Conservation (phyloP, 30 jellyfish, hydroid and myxozoan genomes). For the Hydra vulgaris region DNA sequence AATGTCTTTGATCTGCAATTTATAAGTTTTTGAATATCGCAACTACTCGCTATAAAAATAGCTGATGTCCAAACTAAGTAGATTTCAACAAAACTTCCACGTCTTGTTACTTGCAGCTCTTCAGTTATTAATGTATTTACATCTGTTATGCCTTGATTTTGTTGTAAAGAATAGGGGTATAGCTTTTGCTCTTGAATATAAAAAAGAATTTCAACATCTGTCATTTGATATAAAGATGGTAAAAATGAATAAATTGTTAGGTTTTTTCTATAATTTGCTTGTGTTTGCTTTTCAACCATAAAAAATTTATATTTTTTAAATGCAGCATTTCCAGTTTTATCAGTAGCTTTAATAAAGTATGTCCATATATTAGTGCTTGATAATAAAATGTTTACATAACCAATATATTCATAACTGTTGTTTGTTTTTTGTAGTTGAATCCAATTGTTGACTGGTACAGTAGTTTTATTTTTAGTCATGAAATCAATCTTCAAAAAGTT, state of each 20-base stretch:
- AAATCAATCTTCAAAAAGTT: constrained; percentile 14
- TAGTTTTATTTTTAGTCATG: constrained; percentile 23
- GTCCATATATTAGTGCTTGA: no score
- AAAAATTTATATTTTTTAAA: no score
- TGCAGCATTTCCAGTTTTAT: no score
- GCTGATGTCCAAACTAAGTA: constrained; percentile 39
- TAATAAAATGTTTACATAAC: background rate
- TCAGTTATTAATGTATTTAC: constrained; percentile 9
- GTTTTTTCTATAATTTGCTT: background rate
- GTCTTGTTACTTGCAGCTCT: constrained; percentile 15
- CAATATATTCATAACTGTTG: background rate
- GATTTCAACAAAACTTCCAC: background rate
- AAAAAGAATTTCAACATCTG: constrained; percentile 44
- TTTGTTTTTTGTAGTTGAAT: background rate
- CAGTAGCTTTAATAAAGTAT: no score
- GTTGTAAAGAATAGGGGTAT: background rate
- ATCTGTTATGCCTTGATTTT: constrained; percentile 15
- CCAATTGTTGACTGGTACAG: constrained; percentile 49
- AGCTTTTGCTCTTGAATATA: constrained; percentile 23
- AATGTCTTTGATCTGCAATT: constrained; percentile 34
- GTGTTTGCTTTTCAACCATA: no score
- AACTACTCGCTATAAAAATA: constrained; percentile 13
- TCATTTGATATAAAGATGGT: background rate
- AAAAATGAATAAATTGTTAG: background rate
- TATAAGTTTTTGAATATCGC: constrained; percentile 18